Conservation (phyloP, 2,797 vertebrate genomes). For the Liparis tanakae region DNA sequence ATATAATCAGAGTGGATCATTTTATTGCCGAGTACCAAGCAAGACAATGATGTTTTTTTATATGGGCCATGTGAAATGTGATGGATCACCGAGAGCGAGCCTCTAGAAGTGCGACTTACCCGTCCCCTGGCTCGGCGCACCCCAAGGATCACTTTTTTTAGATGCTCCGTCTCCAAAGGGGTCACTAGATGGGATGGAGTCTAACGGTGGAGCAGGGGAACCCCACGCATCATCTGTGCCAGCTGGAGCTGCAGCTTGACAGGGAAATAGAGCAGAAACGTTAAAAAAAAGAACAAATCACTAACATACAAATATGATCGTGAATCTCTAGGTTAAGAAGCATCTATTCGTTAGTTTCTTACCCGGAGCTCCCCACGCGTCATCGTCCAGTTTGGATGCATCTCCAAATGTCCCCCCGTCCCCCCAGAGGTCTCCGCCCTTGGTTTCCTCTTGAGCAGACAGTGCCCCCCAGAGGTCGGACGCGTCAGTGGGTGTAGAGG, state of each 20-base stretch:
- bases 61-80: not conserved
- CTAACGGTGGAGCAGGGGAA: conserved; percentile 63
- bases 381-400: conserved; percentile 63
- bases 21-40: not conserved
- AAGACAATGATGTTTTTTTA: not conserved
- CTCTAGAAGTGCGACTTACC: conserved; percentile 41
- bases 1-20: conserved; percentile 11
- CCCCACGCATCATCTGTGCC: conserved; percentile 77
- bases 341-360: conserved; percentile 25
- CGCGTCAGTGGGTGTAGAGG: conserved; percentile 37
- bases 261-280: not conserved
- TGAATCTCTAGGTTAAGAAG: not conserved
- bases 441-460: conserved; percentile 38
- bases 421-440: conserved; percentile 70
- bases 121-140: conserved; percentile 58
- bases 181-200: conserved; percentile 71
- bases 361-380: conserved; percentile 82
- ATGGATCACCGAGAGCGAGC: conserved; percentile 11
- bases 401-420: conserved; percentile 74
- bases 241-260: conserved; percentile 62
- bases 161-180: conserved; percentile 86
- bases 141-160: conserved; percentile 85
- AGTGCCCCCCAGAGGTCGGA: conserved; percentile 70
- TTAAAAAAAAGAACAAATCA: not conserved
- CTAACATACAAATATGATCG: not conserved